Evolutionary conservation across 2,888 invertebrate genomes (phyloP), one percentile per base, ranked within the genome.

Genomic region (Hydrotaea diabolus): DNA sequence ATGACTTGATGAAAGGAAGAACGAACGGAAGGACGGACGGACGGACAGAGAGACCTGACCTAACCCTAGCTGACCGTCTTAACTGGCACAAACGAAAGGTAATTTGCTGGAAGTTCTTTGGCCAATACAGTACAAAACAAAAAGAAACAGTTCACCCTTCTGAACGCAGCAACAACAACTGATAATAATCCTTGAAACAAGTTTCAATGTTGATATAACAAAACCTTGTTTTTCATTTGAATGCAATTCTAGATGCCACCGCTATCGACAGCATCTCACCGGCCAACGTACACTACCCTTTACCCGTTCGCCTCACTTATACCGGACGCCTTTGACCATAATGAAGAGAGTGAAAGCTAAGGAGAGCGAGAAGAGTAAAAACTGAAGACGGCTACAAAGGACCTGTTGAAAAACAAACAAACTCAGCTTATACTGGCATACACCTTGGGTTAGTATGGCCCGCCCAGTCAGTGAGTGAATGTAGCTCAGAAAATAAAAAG

Each of bases 31-130:
- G n/a, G n/a, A n/a, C n/a, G n/a, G n/a, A n/a, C n/a, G n/a, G n/a
- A n/a, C n/a, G n/a, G n/a, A n/a, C n/a, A n/a, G n/a, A n/a, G n/a
- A n/a, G n/a, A n/a, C n/a, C n/a, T n/a, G n/a, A n/a, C n/a, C n/a
- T n/a, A n/a, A n/a, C n/a, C n/a, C n/a, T n/a, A n/a, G n/a, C n/a
- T n/a, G n/a, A n/a, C n/a, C n/a, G n/a, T n/a, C n/a, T n/a, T n/a
- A n/a, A n/a, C n/a, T n/a, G n/a, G n/a, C n/a, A n/a, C 49, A n/a
- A 26, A 71, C 23, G 49, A 3, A 15, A 39, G 39, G 69, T 77
- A 74, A 81, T 81, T 64, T 77, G 36, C 73, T 69, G 59, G 39
- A 77, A 69, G 57, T 73, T 57, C 59, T 59, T 59, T 4, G 57
- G 57, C 8, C 21, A 46, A 49, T 31, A 36, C n/a, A 31, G 3